Evolutionary conservation across 2,888 invertebrate species (phyloP).

Genomic region (Nomada lathburiana): DNA sequence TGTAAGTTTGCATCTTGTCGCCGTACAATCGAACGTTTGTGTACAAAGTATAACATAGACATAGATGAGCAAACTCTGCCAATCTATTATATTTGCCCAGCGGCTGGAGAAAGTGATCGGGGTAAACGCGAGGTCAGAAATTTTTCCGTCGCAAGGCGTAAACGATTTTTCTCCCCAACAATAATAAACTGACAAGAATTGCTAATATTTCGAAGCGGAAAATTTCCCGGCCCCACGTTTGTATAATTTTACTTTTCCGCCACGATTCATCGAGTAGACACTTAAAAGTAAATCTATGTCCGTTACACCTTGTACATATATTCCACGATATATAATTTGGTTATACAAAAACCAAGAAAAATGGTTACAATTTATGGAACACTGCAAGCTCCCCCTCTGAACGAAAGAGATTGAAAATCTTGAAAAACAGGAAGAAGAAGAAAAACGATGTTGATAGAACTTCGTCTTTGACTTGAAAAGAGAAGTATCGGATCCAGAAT

Average conservation of each 20-base stretch:
- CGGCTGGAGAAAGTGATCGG: too few relatives aligned
- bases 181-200: too few relatives aligned
- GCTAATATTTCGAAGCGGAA: too few relatives aligned
- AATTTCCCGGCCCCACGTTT: too few relatives aligned
- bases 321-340: background rate
- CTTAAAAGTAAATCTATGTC: too few relatives aligned
- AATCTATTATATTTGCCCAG: too few relatives aligned
- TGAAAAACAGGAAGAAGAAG: conserved; percentile 1
- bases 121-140: too few relatives aligned
- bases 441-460: conserved; percentile 4
- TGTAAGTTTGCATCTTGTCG: too few relatives aligned
- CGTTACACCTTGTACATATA: too few relatives aligned
- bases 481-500: conserved; percentile 11
- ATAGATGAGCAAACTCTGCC: too few relatives aligned
- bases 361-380: background rate
- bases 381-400: conserved; percentile 6
- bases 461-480: conserved; percentile 3
- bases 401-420: background rate
- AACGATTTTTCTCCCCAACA: too few relatives aligned
- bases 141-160: too few relatives aligned
- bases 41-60: background rate
- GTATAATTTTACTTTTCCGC: background rate
- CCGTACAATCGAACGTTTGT: background rate
- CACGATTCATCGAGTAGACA: background rate
- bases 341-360: background rate